These are phyloP conservation scores for Xyliphius kryptos DNA, from an alignment of 2,113 vertebrate species.

Conservation along the genomic window DNA sequence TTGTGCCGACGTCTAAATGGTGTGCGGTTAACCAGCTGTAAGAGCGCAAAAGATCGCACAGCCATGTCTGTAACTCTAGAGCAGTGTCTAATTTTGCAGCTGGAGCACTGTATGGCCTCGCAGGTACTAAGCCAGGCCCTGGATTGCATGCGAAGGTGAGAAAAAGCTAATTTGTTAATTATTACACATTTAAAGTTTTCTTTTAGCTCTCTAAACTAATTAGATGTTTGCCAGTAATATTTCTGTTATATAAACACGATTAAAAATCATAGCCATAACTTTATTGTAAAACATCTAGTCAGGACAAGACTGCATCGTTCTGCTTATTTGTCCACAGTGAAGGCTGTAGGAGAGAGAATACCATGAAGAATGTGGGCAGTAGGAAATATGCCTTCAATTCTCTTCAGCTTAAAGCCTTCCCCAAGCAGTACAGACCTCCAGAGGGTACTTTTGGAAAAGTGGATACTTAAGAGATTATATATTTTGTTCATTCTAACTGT, in stretches of 20 bases:
- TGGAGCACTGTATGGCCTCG: conserved; percentile 91
- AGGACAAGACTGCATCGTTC: conserved; percentile 54
- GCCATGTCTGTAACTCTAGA: conserved; percentile 98
- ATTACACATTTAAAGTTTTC: no score
- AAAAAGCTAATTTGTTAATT: no score
- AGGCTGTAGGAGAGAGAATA: conserved; percentile 98
- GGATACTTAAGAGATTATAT: conserved; percentile 76
- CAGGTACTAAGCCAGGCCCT: conserved; percentile 96
- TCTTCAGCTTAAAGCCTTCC: conserved; percentile 97
- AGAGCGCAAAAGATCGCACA: conserved; percentile 97
- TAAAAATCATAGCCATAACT: no score
- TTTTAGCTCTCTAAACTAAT: no score
- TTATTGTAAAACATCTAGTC: conserved; percentile 63
- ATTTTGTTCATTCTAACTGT: neutral
- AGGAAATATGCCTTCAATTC: conserved; percentile 99
- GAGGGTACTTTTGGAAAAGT: conserved; percentile 98
- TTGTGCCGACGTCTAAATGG: conserved; percentile 90
- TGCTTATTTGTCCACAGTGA: conserved; percentile 72
- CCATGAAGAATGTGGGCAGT: conserved; percentile 99
- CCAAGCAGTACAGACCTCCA: conserved; percentile 95
- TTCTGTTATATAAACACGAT: no score
- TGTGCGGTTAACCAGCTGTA: conserved; percentile 95
- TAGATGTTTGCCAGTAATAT: no score
- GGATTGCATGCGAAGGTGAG: conserved; percentile 98
- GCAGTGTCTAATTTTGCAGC: conserved; percentile 91